Evolutionary conservation across 2,113 vertebrate species (phyloP), one percentile per base, ranked within the genome.

Genomic region (Takifugu flavidus): DNA sequence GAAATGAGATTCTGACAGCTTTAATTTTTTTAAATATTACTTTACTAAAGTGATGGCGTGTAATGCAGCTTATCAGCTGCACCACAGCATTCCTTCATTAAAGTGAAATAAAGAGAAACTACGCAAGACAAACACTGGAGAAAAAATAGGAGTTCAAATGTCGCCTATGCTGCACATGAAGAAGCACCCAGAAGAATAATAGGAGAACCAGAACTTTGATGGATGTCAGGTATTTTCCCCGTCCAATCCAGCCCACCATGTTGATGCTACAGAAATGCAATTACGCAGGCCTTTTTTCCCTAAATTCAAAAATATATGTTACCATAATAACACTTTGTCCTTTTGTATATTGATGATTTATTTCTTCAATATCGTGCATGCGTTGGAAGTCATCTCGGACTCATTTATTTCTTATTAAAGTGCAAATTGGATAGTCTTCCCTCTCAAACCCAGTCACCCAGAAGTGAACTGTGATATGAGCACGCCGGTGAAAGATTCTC

Each of bases 361-460:
- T 65, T 60, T 49, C 45, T 66, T 25, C 45, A 52, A 25, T 70
- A 60, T 62, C 27, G 51, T 46, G 62, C 39, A 59, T 28, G 52
- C 25, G 0, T 42, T 65, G 53, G 56, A 78, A 70, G 49, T 64
- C 46, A 53, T 69, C 57, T 60, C 51, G 46, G 73, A 65, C 61
- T 75, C 63, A 78, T 77, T 77, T 78, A 25, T 74, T 65, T 80
- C 49, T 59, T 51, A 83, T 87, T 70, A 77, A 64, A 73, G 53
- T 64, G 56, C 50, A 79, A 75, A 80, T 71, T 44, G 74, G 62
- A 65, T 25, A 25, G 26, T 25, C 26, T 6, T 75, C 15, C 42
- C n/a, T 42, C 53, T 49, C 13, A 50, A 59, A 77, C 29, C 49
- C 13, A 60, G 31, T 12, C 29, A 44, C 52, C 27, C 59, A 44